These are phyloP conservation scores for Troides aeacus DNA, from an alignment of 2,888 invertebrate species.

Conservation along the genomic window DNA sequence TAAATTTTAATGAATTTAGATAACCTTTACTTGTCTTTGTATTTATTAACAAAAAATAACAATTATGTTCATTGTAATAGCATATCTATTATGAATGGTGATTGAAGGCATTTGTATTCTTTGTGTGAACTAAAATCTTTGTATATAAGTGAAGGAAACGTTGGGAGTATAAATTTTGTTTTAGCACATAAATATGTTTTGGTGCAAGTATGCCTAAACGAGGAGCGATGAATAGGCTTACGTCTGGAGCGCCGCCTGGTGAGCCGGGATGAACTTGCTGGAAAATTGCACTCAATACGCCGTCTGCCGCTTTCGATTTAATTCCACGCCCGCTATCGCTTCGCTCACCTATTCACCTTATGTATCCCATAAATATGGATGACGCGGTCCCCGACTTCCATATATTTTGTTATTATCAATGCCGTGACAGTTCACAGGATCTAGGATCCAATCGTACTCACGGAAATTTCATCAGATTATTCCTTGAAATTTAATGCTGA, in stretches of 20 bases:
- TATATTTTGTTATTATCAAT: conserved; percentile 9
- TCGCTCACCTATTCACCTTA: conserved; percentile 36
- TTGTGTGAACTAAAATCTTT: not conserved
- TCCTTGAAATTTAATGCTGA: too few relatives aligned
- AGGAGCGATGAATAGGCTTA: conserved; percentile 29
- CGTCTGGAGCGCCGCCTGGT: conserved; percentile 35
- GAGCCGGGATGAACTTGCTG: conserved; percentile 48
- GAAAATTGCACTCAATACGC: conserved; percentile 67
- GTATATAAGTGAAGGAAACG: not conserved
- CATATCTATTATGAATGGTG: not conserved
- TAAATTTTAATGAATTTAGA: too few relatives aligned
- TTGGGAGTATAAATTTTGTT: not conserved
- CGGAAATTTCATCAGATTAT: too few relatives aligned
- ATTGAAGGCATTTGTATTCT: not conserved
- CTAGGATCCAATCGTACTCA: too few relatives aligned
- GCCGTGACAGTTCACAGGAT: not conserved
- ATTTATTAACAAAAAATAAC: too few relatives aligned
- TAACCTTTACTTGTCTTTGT: too few relatives aligned
- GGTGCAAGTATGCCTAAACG: conserved; percentile 7
- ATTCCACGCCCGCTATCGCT: conserved; percentile 51
- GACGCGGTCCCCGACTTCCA: conserved; percentile 24
- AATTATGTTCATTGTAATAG: too few relatives aligned
- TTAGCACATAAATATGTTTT: conserved; percentile 5
- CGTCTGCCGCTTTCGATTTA: conserved; percentile 51
- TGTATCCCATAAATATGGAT: conserved; percentile 40